Conservation (phyloP, 2,797 vertebrate species). For the Poeciliopsis paucimaculata region DNA sequence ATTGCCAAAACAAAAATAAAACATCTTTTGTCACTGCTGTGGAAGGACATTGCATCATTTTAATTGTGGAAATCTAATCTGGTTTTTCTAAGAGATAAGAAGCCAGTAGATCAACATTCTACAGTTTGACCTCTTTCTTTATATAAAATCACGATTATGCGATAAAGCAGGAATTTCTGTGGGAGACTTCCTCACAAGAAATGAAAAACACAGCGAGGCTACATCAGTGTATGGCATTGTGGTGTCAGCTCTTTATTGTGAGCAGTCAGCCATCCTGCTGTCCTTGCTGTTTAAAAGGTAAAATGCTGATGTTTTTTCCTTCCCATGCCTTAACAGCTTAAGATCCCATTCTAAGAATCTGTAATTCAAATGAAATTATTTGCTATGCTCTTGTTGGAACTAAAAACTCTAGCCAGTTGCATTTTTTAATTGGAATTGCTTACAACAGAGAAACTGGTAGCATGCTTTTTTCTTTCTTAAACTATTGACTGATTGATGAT, state of each 20-base stretch:
- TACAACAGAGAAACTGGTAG: constrained; percentile 37
- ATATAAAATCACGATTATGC: constrained; percentile 44
- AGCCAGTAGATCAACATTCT: constrained; percentile 54
- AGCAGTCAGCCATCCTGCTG: constrained; percentile 76
- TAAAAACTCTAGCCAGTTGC: constrained; percentile 58
- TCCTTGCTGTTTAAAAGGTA: constrained; percentile 69
- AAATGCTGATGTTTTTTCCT: constrained; percentile 79
- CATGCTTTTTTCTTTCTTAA: neutral
- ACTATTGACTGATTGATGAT: neutral
- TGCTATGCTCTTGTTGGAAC: constrained; percentile 43
- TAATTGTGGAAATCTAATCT: constrained; percentile 61
- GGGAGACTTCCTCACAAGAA: constrained; percentile 56
- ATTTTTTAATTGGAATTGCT: constrained; percentile 55
- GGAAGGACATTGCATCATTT: constrained; percentile 35
- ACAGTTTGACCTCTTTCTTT: constrained; percentile 53
- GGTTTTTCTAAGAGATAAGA: constrained; percentile 50
- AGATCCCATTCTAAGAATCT: constrained; percentile 65
- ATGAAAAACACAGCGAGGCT: constrained; percentile 38
- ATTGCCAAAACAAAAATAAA: neutral
- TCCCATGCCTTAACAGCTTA: constrained; percentile 52
- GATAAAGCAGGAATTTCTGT: constrained; percentile 40
- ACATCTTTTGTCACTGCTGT: constrained; percentile 18
- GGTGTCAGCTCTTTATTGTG: constrained; percentile 78
- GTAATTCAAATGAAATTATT: constrained; percentile 75
- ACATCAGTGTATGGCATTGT: constrained; percentile 64